Evolutionary conservation across 2,888 invertebrate species (phyloP), one percentile per base, ranked within the genome.

Genomic region (Villa cingulata): DNA sequence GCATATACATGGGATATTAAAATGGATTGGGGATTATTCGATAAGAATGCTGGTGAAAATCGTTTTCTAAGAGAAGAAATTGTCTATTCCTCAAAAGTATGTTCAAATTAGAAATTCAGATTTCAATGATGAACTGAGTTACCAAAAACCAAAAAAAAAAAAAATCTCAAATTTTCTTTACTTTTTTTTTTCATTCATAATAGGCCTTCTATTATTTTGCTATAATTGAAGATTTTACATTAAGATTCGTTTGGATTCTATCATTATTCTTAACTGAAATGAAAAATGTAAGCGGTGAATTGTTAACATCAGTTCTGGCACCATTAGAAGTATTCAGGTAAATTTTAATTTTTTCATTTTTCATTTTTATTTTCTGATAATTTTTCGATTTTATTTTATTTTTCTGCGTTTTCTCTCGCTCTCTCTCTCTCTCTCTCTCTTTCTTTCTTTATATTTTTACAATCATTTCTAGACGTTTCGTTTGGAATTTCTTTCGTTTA

Each of bases 401-500:
- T n/a, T n/a, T n/a, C n/a, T n/a, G n/a, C n/a, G n/a, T n/a, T n/a
- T n/a, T n/a, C n/a, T n/a, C n/a, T n/a, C n/a, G n/a, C n/a, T n/a
- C n/a, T n/a, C n/a, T n/a, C n/a, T n/a, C n/a, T n/a, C n/a, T n/a
- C n/a, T n/a, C n/a, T n/a, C n/a, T n/a, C n/a, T n/a, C n/a, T n/a
- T n/a, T 17, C 14, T 44, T 42, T 32, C 15, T 17, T 34, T 19
- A 18, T 17, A 37, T 20, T 19, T 32, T 47, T 45, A 15, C 64
- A 86, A 89, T 62, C 80, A 97, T 47, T 98, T 97, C 71, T 81
- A 86, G 89, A 62, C 80, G 97, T 47, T 98, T 97, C 71, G 81
- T 98, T 41, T 98, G 98, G 98, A 98, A 98, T 72, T 98, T 92
- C 72, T 96, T 98, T 75, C 96, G 98, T 0, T 69, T 98, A 60